Conservation (phyloP, 37 sponge, comb jelly and placozoan genomes). For the Agelas oroides region DNA sequence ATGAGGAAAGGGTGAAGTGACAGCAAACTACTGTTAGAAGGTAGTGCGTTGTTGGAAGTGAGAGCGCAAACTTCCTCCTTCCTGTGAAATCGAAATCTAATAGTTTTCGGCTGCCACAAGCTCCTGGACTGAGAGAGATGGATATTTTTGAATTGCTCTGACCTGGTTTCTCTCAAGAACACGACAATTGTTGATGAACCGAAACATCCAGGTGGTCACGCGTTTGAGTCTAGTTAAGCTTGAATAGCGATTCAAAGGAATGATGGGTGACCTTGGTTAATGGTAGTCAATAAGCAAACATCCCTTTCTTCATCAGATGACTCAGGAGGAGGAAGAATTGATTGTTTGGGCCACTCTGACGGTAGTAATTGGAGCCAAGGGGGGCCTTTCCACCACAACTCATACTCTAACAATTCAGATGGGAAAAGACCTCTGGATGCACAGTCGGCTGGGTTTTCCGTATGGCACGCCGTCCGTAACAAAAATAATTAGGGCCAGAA, state of each 20-base stretch:
- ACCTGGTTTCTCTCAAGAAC: no score
- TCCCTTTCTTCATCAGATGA: slow-evolving; percentile 38
- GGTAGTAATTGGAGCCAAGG: neutral
- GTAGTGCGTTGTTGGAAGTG: neutral
- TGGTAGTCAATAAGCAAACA: slow-evolving; percentile 5
- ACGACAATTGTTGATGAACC: slow-evolving; percentile 21
- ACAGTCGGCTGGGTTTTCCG: slow-evolving; percentile 37
- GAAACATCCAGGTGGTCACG: slow-evolving; percentile 21
- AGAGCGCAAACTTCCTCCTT: neutral
- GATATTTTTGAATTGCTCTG: no score
- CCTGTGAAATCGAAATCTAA: slow-evolving; percentile 1
- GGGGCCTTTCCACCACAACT: neutral
- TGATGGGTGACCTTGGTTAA: neutral
- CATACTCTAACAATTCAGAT: neutral
- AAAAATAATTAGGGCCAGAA: no score
- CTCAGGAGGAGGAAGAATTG: neutral
- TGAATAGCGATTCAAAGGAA: slow-evolving; percentile 22
- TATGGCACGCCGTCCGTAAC: no score
- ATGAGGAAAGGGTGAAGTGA: neutral
- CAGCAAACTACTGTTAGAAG: neutral
- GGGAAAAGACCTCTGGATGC: slow-evolving; percentile 17
- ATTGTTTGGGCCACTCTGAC: neutral
- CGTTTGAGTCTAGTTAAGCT: slow-evolving; percentile 6
- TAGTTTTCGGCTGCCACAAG: neutral
- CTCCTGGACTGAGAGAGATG: neutral